A percentile compares a stretch with the other conserved stretches of the same genome.
These are phyloP conservation scores for Andricus quercusramuli DNA, from an alignment of 2,888 invertebrate species.

Conservation along the genomic window DNA sequence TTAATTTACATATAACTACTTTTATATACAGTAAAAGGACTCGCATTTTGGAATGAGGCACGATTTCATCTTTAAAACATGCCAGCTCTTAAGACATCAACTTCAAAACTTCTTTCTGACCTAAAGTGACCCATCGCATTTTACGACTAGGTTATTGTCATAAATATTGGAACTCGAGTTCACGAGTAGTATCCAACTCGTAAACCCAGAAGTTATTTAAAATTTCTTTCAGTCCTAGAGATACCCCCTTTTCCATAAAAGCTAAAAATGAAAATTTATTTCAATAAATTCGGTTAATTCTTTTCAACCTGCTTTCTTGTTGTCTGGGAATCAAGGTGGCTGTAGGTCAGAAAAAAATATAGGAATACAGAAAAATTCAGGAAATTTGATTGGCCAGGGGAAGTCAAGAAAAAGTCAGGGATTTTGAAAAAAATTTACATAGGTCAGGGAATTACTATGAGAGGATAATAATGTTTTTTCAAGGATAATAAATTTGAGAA, in stretches of 20 bases:
- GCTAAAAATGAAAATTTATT: not conserved
- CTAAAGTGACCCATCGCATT: constrained; percentile 19
- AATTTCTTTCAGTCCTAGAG: not conserved
- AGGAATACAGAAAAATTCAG: too few species aligned
- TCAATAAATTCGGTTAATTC: not conserved
- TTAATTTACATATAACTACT: not conserved
- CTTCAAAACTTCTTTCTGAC: constrained; percentile 14
- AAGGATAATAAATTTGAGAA: too few species aligned
- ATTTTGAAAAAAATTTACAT: too few species aligned
- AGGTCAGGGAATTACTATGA: too few species aligned
- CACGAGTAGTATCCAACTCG: constrained; percentile 3
- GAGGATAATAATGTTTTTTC: too few species aligned
- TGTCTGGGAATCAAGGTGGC: not conserved
- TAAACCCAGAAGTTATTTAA: constrained; percentile 13
- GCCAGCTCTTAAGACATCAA: constrained; percentile 17
- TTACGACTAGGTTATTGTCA: constrained; percentile 25
- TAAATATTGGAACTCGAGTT: constrained; percentile 34
- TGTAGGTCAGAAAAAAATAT: too few species aligned
- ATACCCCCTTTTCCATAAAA: not conserved
- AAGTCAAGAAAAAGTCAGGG: too few species aligned
- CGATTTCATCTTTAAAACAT: constrained; percentile 27
- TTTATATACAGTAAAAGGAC: not conserved
- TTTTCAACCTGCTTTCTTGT: not conserved
- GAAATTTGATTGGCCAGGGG: too few species aligned
- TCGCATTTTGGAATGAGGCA: not conserved